A percentile compares a stretch with the other conserved stretches of the same genome.
These are phyloP conservation scores for Drosophila seclusa DNA, from an alignment of 2,888 invertebrate genomes.

Conservation along the genomic window DNA sequence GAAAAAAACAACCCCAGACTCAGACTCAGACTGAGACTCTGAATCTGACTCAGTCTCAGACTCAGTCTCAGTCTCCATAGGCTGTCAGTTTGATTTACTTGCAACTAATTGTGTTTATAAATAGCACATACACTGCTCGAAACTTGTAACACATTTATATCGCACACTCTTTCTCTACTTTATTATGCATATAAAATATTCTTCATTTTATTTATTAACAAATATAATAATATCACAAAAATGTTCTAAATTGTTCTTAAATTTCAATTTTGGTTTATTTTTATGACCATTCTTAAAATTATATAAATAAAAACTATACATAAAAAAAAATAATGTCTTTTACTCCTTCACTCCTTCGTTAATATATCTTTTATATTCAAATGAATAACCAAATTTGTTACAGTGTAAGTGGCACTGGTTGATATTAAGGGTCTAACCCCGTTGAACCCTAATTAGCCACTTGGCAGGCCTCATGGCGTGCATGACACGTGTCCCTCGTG, in stretches of 20 bases:
- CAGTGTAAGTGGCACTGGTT: neutral
- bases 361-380: neutral
- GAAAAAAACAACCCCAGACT: neutral
- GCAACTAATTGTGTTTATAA: constrained; percentile 43
- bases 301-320: neutral
- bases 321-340: neutral
- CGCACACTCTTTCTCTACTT: neutral
- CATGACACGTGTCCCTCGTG: constrained; percentile 65
- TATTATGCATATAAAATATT: neutral
- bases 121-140: neutral
- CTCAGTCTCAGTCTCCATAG: neutral
- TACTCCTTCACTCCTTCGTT: neutral
- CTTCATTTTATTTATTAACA: neutral
- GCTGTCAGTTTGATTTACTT: constrained; percentile 49
- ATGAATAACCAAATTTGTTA: neutral
- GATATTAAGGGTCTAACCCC: constrained; percentile 15
- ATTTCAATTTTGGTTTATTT: neutral
- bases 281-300: neutral
- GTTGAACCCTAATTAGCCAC: constrained; percentile 63
- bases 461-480: constrained; percentile 39
- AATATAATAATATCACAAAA: neutral
- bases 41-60: neutral
- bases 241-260: neutral
- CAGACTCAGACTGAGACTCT: too few species aligned
- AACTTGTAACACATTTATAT: neutral